Evolutionary conservation across 2,888 invertebrate genomes (phyloP), one percentile per base, ranked within the genome.

Genomic region (Acleris emargana): DNA sequence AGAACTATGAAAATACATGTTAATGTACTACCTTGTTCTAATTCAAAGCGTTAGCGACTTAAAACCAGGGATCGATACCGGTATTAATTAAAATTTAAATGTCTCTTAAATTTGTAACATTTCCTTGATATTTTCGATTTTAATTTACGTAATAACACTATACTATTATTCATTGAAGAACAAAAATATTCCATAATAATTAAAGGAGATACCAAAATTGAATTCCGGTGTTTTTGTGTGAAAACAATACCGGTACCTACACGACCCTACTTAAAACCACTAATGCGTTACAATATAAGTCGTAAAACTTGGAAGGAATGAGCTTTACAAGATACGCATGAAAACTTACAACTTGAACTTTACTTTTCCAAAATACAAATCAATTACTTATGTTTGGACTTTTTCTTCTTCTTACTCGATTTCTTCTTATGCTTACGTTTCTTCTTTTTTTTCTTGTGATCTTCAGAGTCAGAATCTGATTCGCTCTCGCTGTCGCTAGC

Each of bases 341-440:
- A 32, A 50, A n/a, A 45, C 6, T 2, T 51, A 61, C 18, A 60
- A 45, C 32, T 38, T 38, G 18, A 62, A 28, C 42, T 50, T 57
- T 25, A 4, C 38, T 16, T 43, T 20, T 45, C 45, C 62, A 7
- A 58, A 28, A 45, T 58, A 66, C 42, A 47, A 11, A 58, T n/a
- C 50, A 69, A 67, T 81, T 85, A 91, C 84, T 91, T 91, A 82
- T 91, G 90, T 76, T 91, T 92, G 69, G 94, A 93, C 84, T 96
- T 96, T 83, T 95, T 96, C 88, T 95, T 96, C 82, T 96, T 96
- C 80, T 95, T 95, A 74, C 93, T 92, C 28, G 94, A 94, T 75
- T 94, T 95, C 76, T 94, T 95, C 89, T 94, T 95, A 82, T 94
- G 95, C 75, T 95, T 94, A 71, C 94, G 94, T 79, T 95, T 95